Conservation (phyloP, 2,888 invertebrate species). For the Rotaria magnacalcarata region DNA sequence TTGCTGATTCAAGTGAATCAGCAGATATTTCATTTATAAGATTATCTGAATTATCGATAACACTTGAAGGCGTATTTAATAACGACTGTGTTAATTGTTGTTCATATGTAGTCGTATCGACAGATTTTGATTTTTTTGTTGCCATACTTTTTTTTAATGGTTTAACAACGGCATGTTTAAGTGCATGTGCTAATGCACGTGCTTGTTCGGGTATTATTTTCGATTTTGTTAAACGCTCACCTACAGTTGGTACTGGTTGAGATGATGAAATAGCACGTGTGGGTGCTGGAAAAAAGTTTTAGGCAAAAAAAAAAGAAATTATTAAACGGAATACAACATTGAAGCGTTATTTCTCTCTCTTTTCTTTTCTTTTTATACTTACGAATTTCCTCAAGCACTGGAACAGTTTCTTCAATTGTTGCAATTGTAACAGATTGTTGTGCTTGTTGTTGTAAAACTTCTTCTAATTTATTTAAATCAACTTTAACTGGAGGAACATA, state of each 20-base stretch:
- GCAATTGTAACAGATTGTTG: not conserved
- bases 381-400: conserved; percentile 17
- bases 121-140: not conserved
- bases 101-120: not conserved
- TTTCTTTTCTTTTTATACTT: not conserved
- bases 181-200: conserved; percentile 28
- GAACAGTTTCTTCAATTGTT: not conserved
- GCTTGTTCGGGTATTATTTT: conserved; percentile 27
- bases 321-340: too few relatives aligned
- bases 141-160: conserved; percentile 21
- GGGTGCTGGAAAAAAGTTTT: not conserved
- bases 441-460: not conserved
- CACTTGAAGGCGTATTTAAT: not conserved
- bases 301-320: not conserved
- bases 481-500: not conserved
- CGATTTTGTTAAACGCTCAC: conserved; percentile 31
- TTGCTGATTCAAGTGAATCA: not conserved
- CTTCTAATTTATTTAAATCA: conserved; percentile 14
- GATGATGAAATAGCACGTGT: not conserved
- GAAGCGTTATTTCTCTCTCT: too few relatives aligned
- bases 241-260: not conserved
- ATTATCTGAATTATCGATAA: not conserved
- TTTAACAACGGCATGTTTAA: conserved; percentile 34
- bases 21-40: too few relatives aligned
- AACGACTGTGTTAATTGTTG: not conserved